Evolutionary conservation across 2,113 vertebrate species (phyloP).

Genomic region (Percopsis transmontana): DNA sequence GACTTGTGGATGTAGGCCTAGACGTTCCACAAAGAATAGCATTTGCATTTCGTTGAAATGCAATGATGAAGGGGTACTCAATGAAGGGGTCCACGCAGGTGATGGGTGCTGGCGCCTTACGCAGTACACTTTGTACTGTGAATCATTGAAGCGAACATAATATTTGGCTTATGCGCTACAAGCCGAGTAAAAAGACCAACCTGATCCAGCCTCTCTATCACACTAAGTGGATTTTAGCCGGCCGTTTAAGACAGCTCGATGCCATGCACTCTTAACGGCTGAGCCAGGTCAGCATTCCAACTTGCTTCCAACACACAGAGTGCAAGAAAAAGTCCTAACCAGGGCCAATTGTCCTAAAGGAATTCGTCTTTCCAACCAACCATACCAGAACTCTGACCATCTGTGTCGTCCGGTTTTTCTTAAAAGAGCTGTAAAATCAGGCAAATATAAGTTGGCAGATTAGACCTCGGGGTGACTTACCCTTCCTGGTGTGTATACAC

Average conservation of each 20-base stretch:
- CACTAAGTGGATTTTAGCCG: slow-evolving; percentile 11
- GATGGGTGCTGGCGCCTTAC: neutral
- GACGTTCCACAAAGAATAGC: no score
- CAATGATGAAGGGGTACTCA: no score
- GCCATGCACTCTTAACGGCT: slow-evolving; percentile 5
- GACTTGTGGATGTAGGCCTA: no score
- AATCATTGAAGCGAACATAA: neutral
- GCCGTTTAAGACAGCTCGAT: slow-evolving; percentile 1
- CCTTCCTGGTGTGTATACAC: no score
- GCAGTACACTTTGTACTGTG: neutral
- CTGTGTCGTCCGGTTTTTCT: no score
- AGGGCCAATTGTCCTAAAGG: neutral
- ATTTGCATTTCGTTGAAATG: no score
- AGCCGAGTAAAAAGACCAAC: neutral
- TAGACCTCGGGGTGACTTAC: no score
- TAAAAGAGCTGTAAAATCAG: no score
- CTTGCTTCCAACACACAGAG: neutral
- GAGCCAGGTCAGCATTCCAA: neutral
- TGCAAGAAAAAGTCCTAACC: slow-evolving; percentile 7
- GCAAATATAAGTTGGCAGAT: no score
- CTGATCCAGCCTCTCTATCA: neutral
- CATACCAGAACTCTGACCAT: neutral
- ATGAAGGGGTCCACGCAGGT: no score
- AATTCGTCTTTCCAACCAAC: neutral
- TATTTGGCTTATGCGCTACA: slow-evolving; percentile 8